Evolutionary conservation across 2,888 invertebrate species (phyloP), one percentile per base, ranked within the genome.

Genomic region (Stenichneumon culpator): DNA sequence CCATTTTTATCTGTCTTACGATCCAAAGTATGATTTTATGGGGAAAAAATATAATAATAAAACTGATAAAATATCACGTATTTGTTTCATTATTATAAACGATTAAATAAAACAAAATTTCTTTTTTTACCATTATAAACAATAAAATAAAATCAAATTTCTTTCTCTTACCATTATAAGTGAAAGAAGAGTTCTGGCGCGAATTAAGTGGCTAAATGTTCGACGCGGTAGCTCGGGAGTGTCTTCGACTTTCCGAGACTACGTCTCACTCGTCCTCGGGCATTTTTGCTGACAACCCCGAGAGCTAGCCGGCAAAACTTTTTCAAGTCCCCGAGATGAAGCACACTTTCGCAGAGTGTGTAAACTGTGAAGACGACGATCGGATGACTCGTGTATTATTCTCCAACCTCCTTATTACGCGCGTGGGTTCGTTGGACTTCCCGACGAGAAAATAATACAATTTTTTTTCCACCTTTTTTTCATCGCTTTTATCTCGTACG

Each of bases 321-420:
- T 63, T 44, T 44, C 50, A 32, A 75, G 65, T 52, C 36, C 14
- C 44, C 19, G 50, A 32, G 60, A 60, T 57, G 60, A 32, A 28
- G 39, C 44, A 60, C 63, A 16, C 65, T 60, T 65, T 9, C 63
- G 22, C 47, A 50, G 19, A 32, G 54, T 73, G 44, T 50, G 68
- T 52, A 47, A 36, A 72, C 54, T 57, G 70, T 57, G 60, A 77
- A 67, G 70, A 75, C 57, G 47, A 75, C 70, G 44, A 75, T 77
- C 83, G 80, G 36, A 80, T 80, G 86, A 86, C 87, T 89, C 86
- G 83, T 75, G 36, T 44, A 63, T 83, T 88, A 79, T 82, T 84
- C 82, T 67, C 63, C 65, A 28, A 19, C 16, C 39, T 50, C 67
- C 72, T 72, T 60, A 68, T 68, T 68, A 36, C n/a, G 25, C 32